Conservation (phyloP, 2,888 invertebrate genomes). For the Eumerus sabulonum region DNA sequence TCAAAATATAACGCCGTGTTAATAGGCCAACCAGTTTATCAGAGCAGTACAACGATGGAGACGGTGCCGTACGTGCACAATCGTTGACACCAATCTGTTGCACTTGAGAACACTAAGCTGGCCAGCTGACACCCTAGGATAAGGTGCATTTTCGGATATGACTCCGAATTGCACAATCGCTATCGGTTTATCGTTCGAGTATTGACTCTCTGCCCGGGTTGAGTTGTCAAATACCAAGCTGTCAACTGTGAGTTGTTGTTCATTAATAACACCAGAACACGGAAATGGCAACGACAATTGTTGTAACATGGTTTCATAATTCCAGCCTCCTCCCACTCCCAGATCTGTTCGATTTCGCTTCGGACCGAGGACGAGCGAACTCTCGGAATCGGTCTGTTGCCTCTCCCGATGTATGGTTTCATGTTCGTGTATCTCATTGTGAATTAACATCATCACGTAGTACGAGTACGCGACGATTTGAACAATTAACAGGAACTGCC, state of each 20-base stretch:
- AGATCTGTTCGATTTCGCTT: slow-evolving; percentile 28
- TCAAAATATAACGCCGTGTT: slow-evolving; percentile 49
- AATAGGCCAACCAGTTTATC: slow-evolving; percentile 62
- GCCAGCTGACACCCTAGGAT: slow-evolving; percentile 31
- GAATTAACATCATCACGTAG: slow-evolving; percentile 65
- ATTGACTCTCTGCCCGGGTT: slow-evolving; percentile 30
- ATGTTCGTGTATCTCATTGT: slow-evolving; percentile 3
- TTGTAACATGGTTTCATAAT: slow-evolving; percentile 64
- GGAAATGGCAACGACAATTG: slow-evolving; percentile 63
- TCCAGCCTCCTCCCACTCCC: slow-evolving; percentile 63
- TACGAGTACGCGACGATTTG: slow-evolving; percentile 44
- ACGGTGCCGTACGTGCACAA: slow-evolving; percentile 9
- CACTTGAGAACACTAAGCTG: slow-evolving; percentile 23
- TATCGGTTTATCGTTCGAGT: slow-evolving; percentile 30
- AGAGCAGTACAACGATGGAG: not conserved
- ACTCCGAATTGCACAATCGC: slow-evolving; percentile 41
- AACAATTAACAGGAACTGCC: slow-evolving; percentile 69
- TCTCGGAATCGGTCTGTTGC: not conserved
- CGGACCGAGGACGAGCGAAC: no score
- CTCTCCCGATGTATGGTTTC: not conserved
- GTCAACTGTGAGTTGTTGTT: slow-evolving; percentile 59
- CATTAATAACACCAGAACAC: slow-evolving; percentile 64
- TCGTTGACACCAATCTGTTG: slow-evolving; percentile 33
- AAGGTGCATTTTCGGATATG: slow-evolving; percentile 52
- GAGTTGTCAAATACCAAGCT: slow-evolving; percentile 66